Percentiles rank a stretch among this genome's conserved stretches.
Evolutionary conservation across 2,888 invertebrate species (phyloP).

Genomic region (Chrysodeixis includens): DNA sequence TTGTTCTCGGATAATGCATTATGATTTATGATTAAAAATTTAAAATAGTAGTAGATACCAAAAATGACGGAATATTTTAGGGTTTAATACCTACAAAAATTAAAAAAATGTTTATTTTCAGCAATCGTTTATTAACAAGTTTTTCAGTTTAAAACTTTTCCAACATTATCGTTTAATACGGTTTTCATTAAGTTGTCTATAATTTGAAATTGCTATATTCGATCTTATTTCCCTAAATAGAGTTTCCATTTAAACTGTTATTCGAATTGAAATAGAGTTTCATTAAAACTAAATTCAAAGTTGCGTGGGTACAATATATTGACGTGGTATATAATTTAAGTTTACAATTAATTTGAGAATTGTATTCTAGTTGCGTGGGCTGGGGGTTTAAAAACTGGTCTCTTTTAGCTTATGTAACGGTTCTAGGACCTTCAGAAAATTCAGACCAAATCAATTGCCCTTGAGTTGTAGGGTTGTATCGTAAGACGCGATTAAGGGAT

Average conservation of each 20-base stretch:
- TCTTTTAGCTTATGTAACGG: not conserved
- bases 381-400: not conserved
- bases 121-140: too few species aligned
- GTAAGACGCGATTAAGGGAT: slow-evolving; percentile 3
- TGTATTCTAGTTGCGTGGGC: not conserved
- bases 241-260: not conserved
- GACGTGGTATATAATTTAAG: not conserved
- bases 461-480: not conserved
- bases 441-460: slow-evolving; percentile 4
- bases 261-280: too few species aligned
- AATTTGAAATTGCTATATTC: too few species aligned
- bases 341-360: not conserved
- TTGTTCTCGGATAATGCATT: not conserved
- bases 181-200: too few species aligned
- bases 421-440: not conserved
- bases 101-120: too few species aligned
- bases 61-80: too few species aligned
- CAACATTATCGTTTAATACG: too few species aligned
- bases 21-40: not conserved
- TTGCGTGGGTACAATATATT: not conserved
- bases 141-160: too few species aligned
- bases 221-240: not conserved
- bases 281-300: not conserved
- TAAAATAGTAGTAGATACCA: too few species aligned
- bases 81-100: too few species aligned